These are phyloP conservation scores for Romanogobio albipinnatus DNA, from an alignment of 2,113 vertebrate species.

Conservation along the genomic window DNA sequence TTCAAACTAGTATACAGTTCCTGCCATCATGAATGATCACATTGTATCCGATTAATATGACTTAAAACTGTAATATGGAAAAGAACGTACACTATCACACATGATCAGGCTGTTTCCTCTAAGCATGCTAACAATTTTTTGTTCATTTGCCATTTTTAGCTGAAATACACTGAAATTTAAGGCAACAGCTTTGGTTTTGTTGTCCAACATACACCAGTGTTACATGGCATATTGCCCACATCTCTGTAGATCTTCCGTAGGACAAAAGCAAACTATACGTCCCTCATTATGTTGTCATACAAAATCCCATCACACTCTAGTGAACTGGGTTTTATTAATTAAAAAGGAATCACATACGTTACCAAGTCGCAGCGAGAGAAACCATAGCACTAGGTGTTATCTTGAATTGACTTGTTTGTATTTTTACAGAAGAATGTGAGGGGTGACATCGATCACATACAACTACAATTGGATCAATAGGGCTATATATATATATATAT, in stretches of 20 bases:
- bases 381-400: slow-evolving; percentile 36
- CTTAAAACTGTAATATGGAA: slow-evolving; percentile 50
- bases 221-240: slow-evolving; percentile 46
- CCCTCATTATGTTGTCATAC: slow-evolving; percentile 5
- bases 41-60: slow-evolving; percentile 52
- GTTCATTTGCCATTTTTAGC: slow-evolving; percentile 59
- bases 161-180: slow-evolving; percentile 70
- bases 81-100: slow-evolving; percentile 47
- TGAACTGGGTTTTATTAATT: slow-evolving; percentile 8
- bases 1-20: slow-evolving; percentile 17
- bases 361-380: background rate
- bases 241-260: slow-evolving; percentile 65
- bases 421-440: slow-evolving; percentile 26
- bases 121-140: slow-evolving; percentile 68
- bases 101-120: slow-evolving; percentile 39
- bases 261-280: background rate
- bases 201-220: slow-evolving; percentile 38
- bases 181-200: slow-evolving; percentile 74
- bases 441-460: slow-evolving; percentile 34
- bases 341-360: slow-evolving; percentile 31
- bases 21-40: slow-evolving; percentile 51
- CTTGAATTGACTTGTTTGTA: slow-evolving; percentile 28
- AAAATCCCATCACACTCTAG: slow-evolving; percentile 20
- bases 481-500: slow-evolving; percentile 46
- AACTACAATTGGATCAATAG: slow-evolving; percentile 60